Evolutionary conservation across 2,797 vertebrate genomes (phyloP).

Genomic region (Chloroceryle inda): DNA sequence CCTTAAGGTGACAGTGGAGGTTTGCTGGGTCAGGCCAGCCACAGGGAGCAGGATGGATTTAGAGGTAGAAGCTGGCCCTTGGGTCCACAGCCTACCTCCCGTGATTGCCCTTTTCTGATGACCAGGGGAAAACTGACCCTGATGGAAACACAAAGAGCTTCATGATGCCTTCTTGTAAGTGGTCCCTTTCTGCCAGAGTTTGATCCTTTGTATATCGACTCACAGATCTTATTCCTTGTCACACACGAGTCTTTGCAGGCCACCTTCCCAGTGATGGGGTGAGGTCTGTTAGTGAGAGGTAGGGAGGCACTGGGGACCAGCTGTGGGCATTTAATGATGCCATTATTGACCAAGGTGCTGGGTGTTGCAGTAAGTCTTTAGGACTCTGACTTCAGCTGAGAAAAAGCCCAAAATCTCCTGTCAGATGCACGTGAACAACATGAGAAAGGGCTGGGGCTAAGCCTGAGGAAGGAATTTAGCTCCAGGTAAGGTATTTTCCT

Average conservation of each 20-base stretch:
- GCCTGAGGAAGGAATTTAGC: neutral
- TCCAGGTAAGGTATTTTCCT: neutral
- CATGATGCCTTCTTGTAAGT: accelerated
- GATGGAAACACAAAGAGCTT: neutral
- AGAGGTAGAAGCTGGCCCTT: neutral
- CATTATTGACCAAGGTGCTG: neutral
- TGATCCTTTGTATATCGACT: accelerated
- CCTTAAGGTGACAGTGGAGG: neutral
- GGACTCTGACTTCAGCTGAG: neutral
- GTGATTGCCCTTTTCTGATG: accelerated
- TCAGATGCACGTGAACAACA: neutral
- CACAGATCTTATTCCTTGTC: accelerated
- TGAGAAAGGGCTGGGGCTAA: neutral
- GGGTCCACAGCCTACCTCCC: neutral
- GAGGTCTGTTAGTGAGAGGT: neutral
- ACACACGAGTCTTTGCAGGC: accelerated
- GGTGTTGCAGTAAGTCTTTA: neutral
- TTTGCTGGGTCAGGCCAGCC: neutral
- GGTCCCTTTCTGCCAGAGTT: neutral
- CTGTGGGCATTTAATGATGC: accelerated
- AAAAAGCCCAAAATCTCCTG: neutral
- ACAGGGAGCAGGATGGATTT: accelerated
- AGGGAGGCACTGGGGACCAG: neutral
- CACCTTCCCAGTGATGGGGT: accelerated
- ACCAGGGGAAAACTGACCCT: neutral